phyloP scores from a whole-genome alignment of 2,113 vertebrate genomes.

The Thryonomys swinderianus region DNA sequence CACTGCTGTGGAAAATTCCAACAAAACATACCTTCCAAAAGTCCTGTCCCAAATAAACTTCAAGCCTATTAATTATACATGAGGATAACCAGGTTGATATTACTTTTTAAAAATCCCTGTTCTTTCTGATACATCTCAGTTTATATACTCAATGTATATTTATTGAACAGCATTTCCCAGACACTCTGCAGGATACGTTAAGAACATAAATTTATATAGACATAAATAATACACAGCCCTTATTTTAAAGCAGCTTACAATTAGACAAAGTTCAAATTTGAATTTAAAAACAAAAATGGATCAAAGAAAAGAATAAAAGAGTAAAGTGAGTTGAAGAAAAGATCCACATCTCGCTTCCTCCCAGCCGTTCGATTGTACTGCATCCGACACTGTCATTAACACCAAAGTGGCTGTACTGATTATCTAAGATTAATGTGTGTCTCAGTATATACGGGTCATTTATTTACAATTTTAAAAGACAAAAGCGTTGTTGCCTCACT shows the following conservation, averaged over 20 bases:
- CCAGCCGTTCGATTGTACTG: too few relatives aligned
- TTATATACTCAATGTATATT: neutral
- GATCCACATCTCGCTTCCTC: neutral
- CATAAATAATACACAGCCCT: neutral
- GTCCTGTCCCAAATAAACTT: neutral
- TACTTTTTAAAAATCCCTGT: neutral
- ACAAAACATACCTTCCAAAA: neutral
- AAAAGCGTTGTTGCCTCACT: rapidly evolving
- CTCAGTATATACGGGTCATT: neutral
- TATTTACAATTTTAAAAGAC: constrained; percentile 4
- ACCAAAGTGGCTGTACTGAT: neutral
- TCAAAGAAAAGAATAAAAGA: neutral
- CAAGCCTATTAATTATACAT: neutral
- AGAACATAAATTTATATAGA: neutral
- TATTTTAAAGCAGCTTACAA: neutral
- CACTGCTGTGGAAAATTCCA: neutral
- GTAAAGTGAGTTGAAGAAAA: neutral
- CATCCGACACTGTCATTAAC: neutral
- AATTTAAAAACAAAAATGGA: neutral
- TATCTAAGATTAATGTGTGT: neutral
- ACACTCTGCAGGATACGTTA: neutral
- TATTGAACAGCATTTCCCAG: neutral
- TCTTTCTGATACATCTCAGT: neutral
- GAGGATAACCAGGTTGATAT: neutral
- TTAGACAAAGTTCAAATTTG: neutral